These are phyloP conservation scores for Pseudobourletiella spinata DNA, from an alignment of 1,140 invertebrate genomes.

Conservation along the genomic window DNA sequence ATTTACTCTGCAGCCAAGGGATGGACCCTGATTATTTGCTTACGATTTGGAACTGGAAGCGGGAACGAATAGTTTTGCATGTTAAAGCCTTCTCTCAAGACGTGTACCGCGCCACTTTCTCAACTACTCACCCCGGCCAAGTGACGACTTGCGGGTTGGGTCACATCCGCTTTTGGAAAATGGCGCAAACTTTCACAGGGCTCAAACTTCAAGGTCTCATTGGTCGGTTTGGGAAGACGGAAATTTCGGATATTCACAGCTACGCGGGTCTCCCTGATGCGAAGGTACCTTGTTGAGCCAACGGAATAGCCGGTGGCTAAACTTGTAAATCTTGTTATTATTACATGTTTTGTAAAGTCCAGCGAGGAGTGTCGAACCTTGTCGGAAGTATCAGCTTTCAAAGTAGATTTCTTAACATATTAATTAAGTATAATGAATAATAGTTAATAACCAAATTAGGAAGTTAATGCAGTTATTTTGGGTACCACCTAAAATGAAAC, in stretches of 20 bases:
- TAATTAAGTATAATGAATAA: background rate
- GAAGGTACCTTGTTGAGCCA: no score
- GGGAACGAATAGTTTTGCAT: constrained; percentile 59
- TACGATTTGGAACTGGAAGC: constrained; percentile 79
- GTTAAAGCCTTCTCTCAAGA: constrained; percentile 70
- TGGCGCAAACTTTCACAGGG: constrained; percentile 78
- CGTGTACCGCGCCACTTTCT: constrained; percentile 69
- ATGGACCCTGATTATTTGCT: constrained; percentile 74
- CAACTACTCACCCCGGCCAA: constrained; percentile 61
- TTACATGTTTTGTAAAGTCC: no score
- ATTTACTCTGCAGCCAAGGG: constrained; percentile 69
- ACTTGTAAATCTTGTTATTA: no score
- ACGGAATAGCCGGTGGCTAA: background rate
- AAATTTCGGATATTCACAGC: constrained; percentile 76
- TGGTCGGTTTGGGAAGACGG: constrained; percentile 80
- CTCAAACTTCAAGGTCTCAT: constrained; percentile 75
- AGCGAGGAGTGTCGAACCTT: no score
- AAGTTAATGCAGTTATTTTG: no score
- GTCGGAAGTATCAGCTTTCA: no score
- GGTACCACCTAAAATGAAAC: no score
- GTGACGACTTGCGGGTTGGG: constrained; percentile 63
- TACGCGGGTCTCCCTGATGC: constrained; percentile 75
- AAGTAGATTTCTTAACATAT: no score
- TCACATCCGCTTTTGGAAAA: constrained; percentile 91
- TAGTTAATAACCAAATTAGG: background rate